phyloP scores from a whole-genome alignment of 2,888 invertebrate species.

The Brachyptera risi region DNA sequence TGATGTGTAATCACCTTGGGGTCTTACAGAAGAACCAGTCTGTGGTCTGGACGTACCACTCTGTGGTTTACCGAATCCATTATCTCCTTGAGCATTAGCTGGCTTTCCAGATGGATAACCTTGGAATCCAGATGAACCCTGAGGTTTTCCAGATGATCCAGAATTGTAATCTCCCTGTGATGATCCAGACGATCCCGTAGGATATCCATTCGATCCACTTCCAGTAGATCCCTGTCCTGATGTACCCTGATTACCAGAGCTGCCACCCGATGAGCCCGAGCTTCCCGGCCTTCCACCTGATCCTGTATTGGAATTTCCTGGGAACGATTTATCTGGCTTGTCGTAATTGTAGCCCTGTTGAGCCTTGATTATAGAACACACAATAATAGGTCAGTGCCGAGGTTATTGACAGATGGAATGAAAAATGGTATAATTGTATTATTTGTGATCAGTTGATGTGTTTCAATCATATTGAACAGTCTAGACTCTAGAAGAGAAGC shows the following conservation, averaged over 20 bases:
- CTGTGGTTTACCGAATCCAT: constrained; percentile 33
- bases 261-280: constrained; percentile 26
- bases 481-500: too few species aligned
- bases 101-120: constrained; percentile 37
- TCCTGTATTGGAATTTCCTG: constrained; percentile 21
- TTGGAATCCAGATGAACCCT: constrained; percentile 31
- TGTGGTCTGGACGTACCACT: constrained; percentile 35
- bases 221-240: too few species aligned
- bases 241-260: constrained; percentile 27
- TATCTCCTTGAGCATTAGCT: constrained; percentile 35
- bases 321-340: constrained; percentile 60
- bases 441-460: too few species aligned
- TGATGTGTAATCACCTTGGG: constrained; percentile 35
- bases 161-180: constrained; percentile 35
- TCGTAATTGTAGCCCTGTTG: constrained; percentile 72
- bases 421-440: too few species aligned
- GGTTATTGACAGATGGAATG: background rate
- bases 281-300: too few species aligned
- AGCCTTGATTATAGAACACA: constrained; percentile 44
- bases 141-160: constrained; percentile 28
- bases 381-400: constrained; percentile 1
- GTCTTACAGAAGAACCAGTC: constrained; percentile 33
- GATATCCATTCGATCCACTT: constrained; percentile 27
- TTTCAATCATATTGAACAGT: too few species aligned
- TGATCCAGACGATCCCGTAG: constrained; percentile 23